Percentiles rank a stretch among this genome's conserved stretches.
Conservation (phyloP, 2,797 vertebrate species). For the Leucoraja ocellata region DNA sequence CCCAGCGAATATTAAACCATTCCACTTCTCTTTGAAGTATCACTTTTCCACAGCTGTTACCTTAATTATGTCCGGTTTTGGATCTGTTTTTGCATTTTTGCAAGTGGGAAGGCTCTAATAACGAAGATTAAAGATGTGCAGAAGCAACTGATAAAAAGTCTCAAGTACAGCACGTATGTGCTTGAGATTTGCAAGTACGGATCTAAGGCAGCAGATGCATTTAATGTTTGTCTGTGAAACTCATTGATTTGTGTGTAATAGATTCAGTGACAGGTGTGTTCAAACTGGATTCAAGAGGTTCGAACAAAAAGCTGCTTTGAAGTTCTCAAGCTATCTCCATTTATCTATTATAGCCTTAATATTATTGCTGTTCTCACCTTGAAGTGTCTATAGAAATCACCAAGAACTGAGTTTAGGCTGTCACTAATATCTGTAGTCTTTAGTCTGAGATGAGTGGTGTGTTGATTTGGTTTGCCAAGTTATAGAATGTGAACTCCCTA, state of each 20-base stretch:
- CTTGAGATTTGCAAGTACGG: slow-evolving; percentile 15
- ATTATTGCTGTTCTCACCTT: slow-evolving; percentile 32
- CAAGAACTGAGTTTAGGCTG: neutral
- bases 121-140: neutral
- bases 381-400: slow-evolving; percentile 26
- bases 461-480: neutral
- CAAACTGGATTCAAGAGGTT: neutral
- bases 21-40: neutral
- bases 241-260: slow-evolving; percentile 26
- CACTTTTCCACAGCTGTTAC: neutral
- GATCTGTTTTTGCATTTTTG: neutral
- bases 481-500: neutral
- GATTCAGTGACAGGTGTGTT: slow-evolving; percentile 15
- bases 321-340: slow-evolving; percentile 23
- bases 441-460: neutral
- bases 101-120: neutral
- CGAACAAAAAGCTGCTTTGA: slow-evolving; percentile 30
- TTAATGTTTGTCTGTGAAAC: neutral
- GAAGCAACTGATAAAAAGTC: neutral
- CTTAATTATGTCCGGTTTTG: neutral
- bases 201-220: slow-evolving; percentile 26
- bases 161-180: neutral
- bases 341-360: slow-evolving; percentile 32
- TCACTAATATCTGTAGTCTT: neutral
- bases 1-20: no score